Percentiles rank a stretch among this genome's conserved stretches.
Evolutionary conservation across 2,888 invertebrate species (phyloP).

Genomic region (Syrphus vitripennis): DNA sequence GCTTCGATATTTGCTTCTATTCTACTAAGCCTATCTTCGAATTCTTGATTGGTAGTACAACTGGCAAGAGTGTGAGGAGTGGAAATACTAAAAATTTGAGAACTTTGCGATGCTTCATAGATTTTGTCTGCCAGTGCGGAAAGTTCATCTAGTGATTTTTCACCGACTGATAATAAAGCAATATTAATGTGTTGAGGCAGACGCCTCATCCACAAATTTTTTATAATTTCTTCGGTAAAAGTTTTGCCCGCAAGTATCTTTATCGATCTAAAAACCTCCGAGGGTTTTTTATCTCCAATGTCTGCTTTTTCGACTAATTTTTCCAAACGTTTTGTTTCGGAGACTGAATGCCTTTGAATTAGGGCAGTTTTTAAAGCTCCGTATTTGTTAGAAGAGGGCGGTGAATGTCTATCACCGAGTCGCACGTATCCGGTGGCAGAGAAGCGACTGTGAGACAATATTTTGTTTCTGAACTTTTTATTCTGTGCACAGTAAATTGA

Average conservation of each 20-base stretch:
- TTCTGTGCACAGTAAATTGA: too few species aligned
- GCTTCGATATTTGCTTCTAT: conserved; percentile 3
- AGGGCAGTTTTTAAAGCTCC: neutral
- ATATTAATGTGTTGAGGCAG: neutral
- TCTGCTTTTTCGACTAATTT: neutral
- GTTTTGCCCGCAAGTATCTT: neutral
- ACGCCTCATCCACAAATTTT: neutral
- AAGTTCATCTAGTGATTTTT: neutral
- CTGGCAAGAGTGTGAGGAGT: neutral
- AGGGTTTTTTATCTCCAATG: conserved; percentile 1
- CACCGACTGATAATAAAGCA: neutral
- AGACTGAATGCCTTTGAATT: conserved; percentile 10
- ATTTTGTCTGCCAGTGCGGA: neutral
- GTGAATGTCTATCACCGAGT: too few species aligned
- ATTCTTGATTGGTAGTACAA: neutral
- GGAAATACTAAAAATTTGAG: neutral
- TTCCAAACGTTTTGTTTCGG: neutral
- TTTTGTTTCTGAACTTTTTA: too few species aligned
- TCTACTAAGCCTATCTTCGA: neutral
- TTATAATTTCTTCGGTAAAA: neutral
- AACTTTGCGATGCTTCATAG: neutral
- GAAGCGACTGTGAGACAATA: neutral
- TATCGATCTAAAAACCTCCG: too few species aligned
- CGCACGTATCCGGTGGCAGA: neutral
- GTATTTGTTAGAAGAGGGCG: neutral